Evolutionary conservation across 2,113 vertebrate species (phyloP), one percentile per base, ranked within the genome.

Genomic region (Aptenodytes patagonicus): DNA sequence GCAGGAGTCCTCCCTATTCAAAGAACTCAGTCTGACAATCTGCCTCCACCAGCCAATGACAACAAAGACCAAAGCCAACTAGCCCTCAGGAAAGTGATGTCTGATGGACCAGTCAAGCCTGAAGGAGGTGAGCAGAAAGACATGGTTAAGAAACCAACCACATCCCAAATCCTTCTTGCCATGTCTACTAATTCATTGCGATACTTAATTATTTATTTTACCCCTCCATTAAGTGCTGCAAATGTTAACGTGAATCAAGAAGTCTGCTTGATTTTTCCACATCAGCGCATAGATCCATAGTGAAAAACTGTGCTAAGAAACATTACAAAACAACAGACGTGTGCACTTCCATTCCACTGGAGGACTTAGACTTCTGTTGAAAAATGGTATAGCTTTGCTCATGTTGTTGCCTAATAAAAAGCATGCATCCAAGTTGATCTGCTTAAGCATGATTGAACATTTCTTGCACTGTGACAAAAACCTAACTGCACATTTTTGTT

Each of bases 1-100:
- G 99, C 98, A 98, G 99, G 99, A 97, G 99, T 99, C 98, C 99
- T 99, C 98, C 99, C 99, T 96, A 98, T 99, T 99, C 99, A 99
- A 98, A 99, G 98, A 99, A 98, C 99, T 98, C 99, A 99, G 97
- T 98, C 98, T 99, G 99, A 99, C 98, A 99, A 99, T 98, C 99
- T 99, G 98, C 98, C 98, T 98, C 98, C 98, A 99, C 98, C 98
- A 98, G 98, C 99, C 99, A 99, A 98, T 99, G 99, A 99, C 98
- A 99, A 97, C 99, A 99, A 99, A 99, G 99, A 99, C 97, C 98
- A 99, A 98, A 98, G 98, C 98, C 99, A 99, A 98, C 99, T 99
- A 98, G 98, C 98, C 98, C 98, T 99, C 99, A 99, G 99, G 98
- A 99, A 99, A 98, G 99, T 99, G 98, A 98, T 99, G 99, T 99